These are phyloP conservation scores for Ruditapes philippinarum DNA, from an alignment of 1,140 invertebrate species.

Conservation along the genomic window DNA sequence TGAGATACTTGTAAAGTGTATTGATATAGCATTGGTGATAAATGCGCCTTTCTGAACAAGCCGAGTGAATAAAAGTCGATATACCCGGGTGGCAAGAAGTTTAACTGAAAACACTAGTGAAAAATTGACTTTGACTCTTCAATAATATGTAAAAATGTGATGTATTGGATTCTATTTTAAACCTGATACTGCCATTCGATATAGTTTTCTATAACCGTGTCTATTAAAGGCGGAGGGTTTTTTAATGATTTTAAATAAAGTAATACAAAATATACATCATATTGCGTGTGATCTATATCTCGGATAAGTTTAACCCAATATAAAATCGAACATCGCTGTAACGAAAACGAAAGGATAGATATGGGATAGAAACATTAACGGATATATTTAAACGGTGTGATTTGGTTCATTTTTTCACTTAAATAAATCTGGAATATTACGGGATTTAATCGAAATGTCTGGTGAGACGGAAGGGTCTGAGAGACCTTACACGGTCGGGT, in stretches of 20 bases:
- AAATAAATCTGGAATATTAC: too few species aligned
- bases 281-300: too few species aligned
- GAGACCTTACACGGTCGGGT: constrained; percentile 82
- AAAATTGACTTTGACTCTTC: constrained; percentile 4
- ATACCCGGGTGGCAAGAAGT: background rate
- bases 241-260: too few species aligned
- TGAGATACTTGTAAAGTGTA: constrained; percentile 5
- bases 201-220: background rate
- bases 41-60: background rate
- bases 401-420: too few species aligned
- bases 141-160: background rate
- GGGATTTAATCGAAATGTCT: constrained; percentile 33
- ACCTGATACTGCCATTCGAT: background rate
- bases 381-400: too few species aligned
- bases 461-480: constrained; percentile 72
- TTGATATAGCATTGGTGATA: constrained; percentile 21
- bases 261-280: too few species aligned
- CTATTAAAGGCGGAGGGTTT: background rate
- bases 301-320: too few species aligned
- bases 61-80: constrained; percentile 7
- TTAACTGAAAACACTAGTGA: constrained; percentile 4
- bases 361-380: background rate
- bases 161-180: background rate
- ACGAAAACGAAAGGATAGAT: too few species aligned
- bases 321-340: too few species aligned